These are phyloP conservation scores for Pachycephala philippinensis DNA, from an alignment of 2,113 vertebrate genomes.

Conservation along the genomic window DNA sequence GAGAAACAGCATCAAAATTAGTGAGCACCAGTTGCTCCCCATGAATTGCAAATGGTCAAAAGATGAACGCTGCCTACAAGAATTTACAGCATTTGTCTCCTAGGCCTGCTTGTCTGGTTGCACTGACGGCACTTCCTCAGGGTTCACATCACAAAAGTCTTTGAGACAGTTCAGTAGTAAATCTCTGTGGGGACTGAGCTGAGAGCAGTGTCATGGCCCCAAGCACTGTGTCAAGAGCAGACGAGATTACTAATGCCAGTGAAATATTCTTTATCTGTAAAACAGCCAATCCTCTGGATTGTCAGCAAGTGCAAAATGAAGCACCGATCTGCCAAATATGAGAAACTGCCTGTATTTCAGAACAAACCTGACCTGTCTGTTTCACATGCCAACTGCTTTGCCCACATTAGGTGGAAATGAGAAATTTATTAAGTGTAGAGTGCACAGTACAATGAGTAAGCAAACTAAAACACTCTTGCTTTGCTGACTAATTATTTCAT, in stretches of 20 bases:
- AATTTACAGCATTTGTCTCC: background rate
- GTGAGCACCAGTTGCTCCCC: background rate
- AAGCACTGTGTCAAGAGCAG: background rate
- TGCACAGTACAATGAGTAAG: background rate
- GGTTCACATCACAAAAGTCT: background rate
- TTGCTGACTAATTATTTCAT: constrained; percentile 14
- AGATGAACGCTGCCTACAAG: background rate
- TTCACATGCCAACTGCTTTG: background rate
- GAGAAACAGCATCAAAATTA: background rate
- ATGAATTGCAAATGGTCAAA: background rate
- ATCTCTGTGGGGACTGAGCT: background rate
- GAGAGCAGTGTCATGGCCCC: background rate
- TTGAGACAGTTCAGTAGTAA: background rate
- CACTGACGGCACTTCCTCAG: background rate
- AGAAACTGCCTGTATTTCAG: background rate
- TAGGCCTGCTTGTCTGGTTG: background rate
- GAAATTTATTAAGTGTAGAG: constrained; percentile 10
- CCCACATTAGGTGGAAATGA: background rate
- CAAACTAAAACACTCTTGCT: background rate
- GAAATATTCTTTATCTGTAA: background rate
- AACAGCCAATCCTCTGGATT: background rate
- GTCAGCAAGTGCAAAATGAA: background rate
- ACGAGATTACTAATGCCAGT: background rate
- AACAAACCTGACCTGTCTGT: background rate
- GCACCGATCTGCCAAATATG: background rate